These are phyloP conservation scores for Punctoribates punctum DNA, from an alignment of 2,888 invertebrate species.

Conservation along the genomic window DNA sequence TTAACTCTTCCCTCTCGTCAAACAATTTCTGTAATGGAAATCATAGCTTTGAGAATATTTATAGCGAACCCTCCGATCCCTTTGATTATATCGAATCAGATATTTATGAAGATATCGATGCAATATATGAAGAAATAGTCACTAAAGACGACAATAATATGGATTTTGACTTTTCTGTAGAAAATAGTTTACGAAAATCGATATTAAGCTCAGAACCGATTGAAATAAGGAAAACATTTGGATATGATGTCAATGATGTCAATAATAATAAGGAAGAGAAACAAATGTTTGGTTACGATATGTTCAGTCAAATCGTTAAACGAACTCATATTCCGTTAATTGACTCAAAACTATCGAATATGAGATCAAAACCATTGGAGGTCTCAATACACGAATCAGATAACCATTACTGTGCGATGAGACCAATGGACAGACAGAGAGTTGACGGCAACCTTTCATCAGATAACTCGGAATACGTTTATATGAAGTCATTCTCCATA, in stretches of 20 bases:
- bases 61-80: neutral
- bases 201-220: neutral
- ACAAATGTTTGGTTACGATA: neutral
- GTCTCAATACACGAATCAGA: neutral
- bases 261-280: neutral
- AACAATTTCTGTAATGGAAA: neutral
- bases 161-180: neutral
- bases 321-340: slow-evolving; percentile 4
- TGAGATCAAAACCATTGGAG: neutral
- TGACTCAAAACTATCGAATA: neutral
- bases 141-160: neutral
- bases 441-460: neutral
- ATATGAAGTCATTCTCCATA: slow-evolving; percentile 9
- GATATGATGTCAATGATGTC: too few relatives aligned
- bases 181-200: neutral
- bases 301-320: neutral
- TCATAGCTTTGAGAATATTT: neutral
- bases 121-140: slow-evolving; percentile 9
- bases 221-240: too few relatives aligned
- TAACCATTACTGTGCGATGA: slow-evolving; percentile 16
- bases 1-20: slow-evolving; percentile 5
- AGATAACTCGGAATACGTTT: neutral
- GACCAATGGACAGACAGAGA: neutral
- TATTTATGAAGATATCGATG: slow-evolving; percentile 1
- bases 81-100: neutral